Evolutionary conservation across 1,140 invertebrate species (phyloP).

Genomic region (Nephila pilipes): DNA sequence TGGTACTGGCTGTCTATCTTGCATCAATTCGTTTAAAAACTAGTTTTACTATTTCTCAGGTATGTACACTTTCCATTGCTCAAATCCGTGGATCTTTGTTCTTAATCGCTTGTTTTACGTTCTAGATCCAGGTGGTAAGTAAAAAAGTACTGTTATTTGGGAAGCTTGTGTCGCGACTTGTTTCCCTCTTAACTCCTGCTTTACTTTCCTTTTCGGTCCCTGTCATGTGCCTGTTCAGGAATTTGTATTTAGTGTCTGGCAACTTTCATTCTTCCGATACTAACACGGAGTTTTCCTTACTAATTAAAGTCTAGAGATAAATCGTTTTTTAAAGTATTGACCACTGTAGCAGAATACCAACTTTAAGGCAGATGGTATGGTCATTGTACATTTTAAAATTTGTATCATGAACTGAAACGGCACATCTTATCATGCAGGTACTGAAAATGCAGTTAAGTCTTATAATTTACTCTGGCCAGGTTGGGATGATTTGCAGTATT

Average conservation of each 20-base stretch:
- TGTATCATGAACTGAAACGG: slow-evolving; percentile 21
- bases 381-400: not conserved
- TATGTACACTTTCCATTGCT: slow-evolving; percentile 20
- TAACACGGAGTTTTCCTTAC: slow-evolving; percentile 30
- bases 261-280: not conserved
- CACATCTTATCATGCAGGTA: slow-evolving; percentile 61
- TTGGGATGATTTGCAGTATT: slow-evolving; percentile 76
- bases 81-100: not conserved
- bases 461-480: slow-evolving; percentile 73
- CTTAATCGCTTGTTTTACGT: not conserved
- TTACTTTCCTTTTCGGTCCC: slow-evolving; percentile 42
- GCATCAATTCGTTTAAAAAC: not conserved
- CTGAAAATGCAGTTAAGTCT: slow-evolving; percentile 41
- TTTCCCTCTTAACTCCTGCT: not conserved
- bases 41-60: slow-evolving; percentile 5
- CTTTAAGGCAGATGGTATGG: not conserved
- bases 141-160: not conserved
- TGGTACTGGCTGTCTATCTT: not conserved
- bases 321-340: not conserved
- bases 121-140: slow-evolving; percentile 26
- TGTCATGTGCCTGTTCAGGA: slow-evolving; percentile 50
- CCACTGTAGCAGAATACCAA: not conserved
- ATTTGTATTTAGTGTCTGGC: not conserved
- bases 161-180: not conserved
- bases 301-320: not conserved